A percentile compares a stretch with the other conserved stretches of the same genome.
These are phyloP conservation scores for Ormyrus rosae DNA, from an alignment of 2,888 invertebrate species.

Conservation along the genomic window DNA sequence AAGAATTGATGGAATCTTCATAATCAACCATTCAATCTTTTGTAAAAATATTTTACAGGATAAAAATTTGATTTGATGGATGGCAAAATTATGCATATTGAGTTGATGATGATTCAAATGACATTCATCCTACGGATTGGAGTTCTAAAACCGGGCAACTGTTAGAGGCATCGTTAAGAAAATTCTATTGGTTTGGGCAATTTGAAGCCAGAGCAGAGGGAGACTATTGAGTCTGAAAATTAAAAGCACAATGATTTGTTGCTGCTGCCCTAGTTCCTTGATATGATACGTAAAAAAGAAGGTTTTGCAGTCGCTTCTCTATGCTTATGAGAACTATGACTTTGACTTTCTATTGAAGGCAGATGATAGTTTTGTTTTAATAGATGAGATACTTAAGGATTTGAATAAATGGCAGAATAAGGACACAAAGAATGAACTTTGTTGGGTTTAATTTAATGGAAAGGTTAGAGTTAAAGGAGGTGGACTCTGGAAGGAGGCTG, in stretches of 20 bases:
- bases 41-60: slow-evolving; percentile 58
- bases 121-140: slow-evolving; percentile 95
- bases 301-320: slow-evolving; percentile 82
- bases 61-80: slow-evolving; percentile 88
- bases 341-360: slow-evolving; percentile 91
- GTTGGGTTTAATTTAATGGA: slow-evolving; percentile 98
- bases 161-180: slow-evolving; percentile 83
- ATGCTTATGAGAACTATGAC: slow-evolving; percentile 76
- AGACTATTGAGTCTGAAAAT: slow-evolving; percentile 79
- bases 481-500: slow-evolving; percentile 94
- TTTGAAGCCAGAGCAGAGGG: slow-evolving; percentile 77
- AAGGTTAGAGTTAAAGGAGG: slow-evolving; percentile 85
- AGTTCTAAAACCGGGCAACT: slow-evolving; percentile 92
- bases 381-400: slow-evolving; percentile 85
- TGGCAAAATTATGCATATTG: slow-evolving; percentile 92
- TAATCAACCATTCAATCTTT: too few species aligned
- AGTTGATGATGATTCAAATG: slow-evolving; percentile 93
- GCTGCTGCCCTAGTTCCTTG: slow-evolving; percentile 83
- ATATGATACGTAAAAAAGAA: slow-evolving; percentile 91
- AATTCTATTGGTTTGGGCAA: slow-evolving; percentile 82
- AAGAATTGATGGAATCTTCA: too few species aligned
- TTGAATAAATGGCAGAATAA: slow-evolving; percentile 77
- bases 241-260: slow-evolving; percentile 84
- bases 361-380: slow-evolving; percentile 93
- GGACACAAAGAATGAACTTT: slow-evolving; percentile 79